Evolutionary conservation across 2,797 vertebrate genomes (phyloP), one percentile per base, ranked within the genome.

Genomic region (Hafferia zeledoni): DNA sequence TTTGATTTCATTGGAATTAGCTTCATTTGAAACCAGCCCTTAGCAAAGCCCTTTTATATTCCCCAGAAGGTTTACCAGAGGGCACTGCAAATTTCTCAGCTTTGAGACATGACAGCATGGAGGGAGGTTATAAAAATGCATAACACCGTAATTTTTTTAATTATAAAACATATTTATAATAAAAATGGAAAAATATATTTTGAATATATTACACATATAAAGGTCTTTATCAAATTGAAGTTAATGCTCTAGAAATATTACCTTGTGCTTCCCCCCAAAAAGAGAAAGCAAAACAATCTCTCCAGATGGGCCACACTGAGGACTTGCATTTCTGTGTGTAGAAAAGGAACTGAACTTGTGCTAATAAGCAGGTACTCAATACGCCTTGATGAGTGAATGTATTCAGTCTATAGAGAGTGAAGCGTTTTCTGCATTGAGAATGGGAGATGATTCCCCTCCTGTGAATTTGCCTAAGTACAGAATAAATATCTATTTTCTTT

Each of bases 381-480:
- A 85, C 2, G 87, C 83, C 89, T 91, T 97, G 96, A 96, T 97
- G 95, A 97, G 86, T 83, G 95, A 94, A 96, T 92, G 85, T 71
- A 95, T 94, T 97, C 96, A 96, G 96, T 87, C 83, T 93, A 92
- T 90, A 93, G 96, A 94, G 82, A 97, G 91, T 75, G 31, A 95
- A 96, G 76, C 88, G 77, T 90, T 89, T 96, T 86, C 74, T 50
- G 43, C 60, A 31, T 72, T 8, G 22, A 97, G 96, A 97, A 98
- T 95, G 64, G 96, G 96, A 95, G 95, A 95, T 96, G 93, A 97
- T 94, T 97, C 87, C 89, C 82, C 84, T 96, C 78, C 43, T 81
- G 85, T 92, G 94, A 97, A 97, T 98, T 97, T 97, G 94, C 95
- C 88, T 97, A 95, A 97, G 90, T 95, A 97, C 91, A 96, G 85